Conservation (phyloP, 2,113 vertebrate genomes). For the Gymnorhina tibicen region DNA sequence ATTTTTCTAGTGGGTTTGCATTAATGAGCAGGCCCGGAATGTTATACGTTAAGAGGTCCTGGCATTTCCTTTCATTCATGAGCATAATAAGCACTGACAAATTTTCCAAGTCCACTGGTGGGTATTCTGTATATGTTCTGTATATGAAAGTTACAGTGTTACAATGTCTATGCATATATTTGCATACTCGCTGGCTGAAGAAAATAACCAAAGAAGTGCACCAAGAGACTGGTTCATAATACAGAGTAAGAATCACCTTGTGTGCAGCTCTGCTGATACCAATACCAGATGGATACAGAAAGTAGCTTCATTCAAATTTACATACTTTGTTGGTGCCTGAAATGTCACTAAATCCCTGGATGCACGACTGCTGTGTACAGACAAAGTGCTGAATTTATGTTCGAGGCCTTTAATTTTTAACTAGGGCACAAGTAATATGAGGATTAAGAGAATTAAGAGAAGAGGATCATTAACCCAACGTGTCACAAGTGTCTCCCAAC, state of each 20-base stretch:
- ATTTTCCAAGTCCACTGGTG: background rate
- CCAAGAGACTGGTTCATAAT: background rate
- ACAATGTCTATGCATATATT: background rate
- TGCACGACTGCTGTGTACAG: background rate
- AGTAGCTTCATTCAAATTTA: background rate
- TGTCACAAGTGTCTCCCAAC: background rate
- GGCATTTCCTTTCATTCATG: background rate
- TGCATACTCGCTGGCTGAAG: background rate
- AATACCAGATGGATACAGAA: background rate
- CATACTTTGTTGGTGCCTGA: background rate
- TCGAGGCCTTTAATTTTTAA: background rate
- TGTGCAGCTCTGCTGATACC: background rate
- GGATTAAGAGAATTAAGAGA: constrained; percentile 1
- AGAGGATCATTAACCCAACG: background rate
- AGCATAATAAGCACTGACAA: background rate
- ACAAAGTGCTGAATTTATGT: background rate
- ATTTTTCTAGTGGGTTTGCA: background rate
- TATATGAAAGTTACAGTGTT: background rate
- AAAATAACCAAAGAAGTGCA: background rate
- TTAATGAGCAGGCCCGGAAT: background rate
- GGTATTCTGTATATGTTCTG: background rate
- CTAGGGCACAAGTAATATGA: background rate
- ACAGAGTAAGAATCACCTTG: background rate
- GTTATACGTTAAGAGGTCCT: background rate
- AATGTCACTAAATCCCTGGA: background rate